A percentile compares a stretch with the other conserved stretches of the same genome.
phyloP scores from a whole-genome alignment of 2,888 invertebrate genomes.

The Oithona nana region DNA sequence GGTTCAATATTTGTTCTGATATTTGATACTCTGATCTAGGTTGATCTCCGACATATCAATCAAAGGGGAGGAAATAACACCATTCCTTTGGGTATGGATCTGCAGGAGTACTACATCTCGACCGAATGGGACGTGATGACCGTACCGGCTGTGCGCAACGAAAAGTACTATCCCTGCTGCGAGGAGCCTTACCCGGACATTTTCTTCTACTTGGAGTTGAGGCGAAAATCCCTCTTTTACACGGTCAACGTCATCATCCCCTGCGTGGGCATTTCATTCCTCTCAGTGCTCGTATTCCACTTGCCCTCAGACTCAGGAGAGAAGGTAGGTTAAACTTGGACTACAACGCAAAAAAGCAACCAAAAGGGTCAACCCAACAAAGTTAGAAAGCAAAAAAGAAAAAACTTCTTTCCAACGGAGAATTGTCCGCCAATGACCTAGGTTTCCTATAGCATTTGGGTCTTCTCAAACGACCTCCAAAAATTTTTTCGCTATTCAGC shows the following conservation, averaged over 20 bases:
- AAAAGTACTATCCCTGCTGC: conserved; percentile 88
- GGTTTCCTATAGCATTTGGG: no score
- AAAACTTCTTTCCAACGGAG: no score
- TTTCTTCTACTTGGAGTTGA: conserved; percentile 84
- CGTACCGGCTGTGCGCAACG: conserved; percentile 70
- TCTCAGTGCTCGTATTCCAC: conserved; percentile 92
- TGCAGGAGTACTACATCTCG: conserved; percentile 84
- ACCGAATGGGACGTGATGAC: conserved; percentile 95
- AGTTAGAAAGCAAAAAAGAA: not conserved
- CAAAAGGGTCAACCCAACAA: not conserved
- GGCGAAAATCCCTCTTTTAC: conserved; percentile 89
- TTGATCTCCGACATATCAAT: conserved; percentile 68
- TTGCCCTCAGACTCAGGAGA: conserved; percentile 93
- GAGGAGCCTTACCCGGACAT: conserved; percentile 93
- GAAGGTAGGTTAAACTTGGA: conserved; percentile 33
- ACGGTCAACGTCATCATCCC: conserved; percentile 93
- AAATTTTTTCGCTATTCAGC: no score
- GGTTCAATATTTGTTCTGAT: no score
- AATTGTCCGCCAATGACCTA: no score
- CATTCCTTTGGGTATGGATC: conserved; percentile 73
- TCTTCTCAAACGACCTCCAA: no score
- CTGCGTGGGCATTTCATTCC: conserved; percentile 86
- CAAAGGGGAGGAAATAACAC: conserved; percentile 70
- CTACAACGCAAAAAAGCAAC: not conserved
- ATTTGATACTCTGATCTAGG: no score